phyloP scores from a whole-genome alignment of 2,888 invertebrate species.

The Aricia artaxerxes region DNA sequence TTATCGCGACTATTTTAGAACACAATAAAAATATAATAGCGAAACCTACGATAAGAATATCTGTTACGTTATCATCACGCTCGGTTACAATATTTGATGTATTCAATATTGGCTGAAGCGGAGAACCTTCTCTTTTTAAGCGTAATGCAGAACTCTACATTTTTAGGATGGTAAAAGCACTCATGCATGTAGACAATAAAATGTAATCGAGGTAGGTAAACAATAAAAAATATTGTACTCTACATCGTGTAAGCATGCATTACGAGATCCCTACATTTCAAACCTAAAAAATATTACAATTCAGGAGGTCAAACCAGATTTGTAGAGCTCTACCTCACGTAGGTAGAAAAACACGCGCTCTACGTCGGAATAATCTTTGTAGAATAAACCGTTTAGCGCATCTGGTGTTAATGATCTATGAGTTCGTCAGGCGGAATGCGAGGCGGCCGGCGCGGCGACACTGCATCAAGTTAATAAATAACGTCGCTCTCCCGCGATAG shows the following conservation, averaged over 20 bases:
- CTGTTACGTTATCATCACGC: neutral
- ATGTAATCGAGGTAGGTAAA: neutral
- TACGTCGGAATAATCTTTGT: slow-evolving; percentile 11
- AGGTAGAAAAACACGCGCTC: neutral
- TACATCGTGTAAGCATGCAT: neutral
- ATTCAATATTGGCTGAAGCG: neutral
- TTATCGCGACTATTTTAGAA: slow-evolving; percentile 25
- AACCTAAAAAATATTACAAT: too few species aligned
- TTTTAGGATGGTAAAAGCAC: too few species aligned
- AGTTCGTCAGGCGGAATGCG: slow-evolving; percentile 59
- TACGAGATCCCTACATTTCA: too few species aligned
- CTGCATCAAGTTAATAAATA: slow-evolving; percentile 74
- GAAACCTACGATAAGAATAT: slow-evolving; percentile 8
- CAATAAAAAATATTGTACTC: neutral
- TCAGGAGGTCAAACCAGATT: too few species aligned
- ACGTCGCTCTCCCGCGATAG: slow-evolving; percentile 48
- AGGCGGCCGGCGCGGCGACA: slow-evolving; percentile 58
- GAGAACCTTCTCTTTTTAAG: neutral
- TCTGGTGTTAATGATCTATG: slow-evolving; percentile 28
- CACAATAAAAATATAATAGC: slow-evolving; percentile 7
- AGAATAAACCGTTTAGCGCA: slow-evolving; percentile 16
- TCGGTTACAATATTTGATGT: neutral
- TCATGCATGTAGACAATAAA: neutral
- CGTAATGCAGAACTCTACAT: neutral
- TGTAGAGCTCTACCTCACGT: too few species aligned